These are phyloP conservation scores for Zophobas atratus DNA, from an alignment of 1,140 invertebrate species.

Conservation along the genomic window DNA sequence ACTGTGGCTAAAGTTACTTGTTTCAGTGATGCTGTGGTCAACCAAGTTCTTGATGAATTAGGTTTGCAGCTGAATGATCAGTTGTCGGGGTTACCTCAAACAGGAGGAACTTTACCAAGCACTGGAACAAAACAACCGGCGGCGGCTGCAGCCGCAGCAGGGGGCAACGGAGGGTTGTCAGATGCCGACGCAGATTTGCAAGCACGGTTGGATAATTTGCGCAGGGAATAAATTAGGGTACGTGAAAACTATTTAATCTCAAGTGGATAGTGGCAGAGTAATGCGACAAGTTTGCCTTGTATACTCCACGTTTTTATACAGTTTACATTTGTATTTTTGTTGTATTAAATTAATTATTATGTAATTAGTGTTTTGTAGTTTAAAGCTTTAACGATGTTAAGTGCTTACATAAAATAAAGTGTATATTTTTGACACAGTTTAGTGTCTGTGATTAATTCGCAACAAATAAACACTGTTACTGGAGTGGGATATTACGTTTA, in stretches of 20 bases:
- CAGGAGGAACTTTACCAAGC: constrained; percentile 75
- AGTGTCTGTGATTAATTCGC: background rate
- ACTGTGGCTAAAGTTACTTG: constrained; percentile 26
- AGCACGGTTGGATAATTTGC: constrained; percentile 93
- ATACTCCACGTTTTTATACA: background rate
- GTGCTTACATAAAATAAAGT: constrained; percentile 16
- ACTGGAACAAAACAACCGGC: constrained; percentile 69
- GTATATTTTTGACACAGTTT: constrained; percentile 27
- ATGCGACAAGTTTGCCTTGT: background rate
- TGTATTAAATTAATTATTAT: too few relatives aligned
- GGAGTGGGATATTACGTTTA: too few relatives aligned
- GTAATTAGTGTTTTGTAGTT: background rate
- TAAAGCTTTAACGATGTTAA: constrained; percentile 24
- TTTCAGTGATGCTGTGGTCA: constrained; percentile 88
- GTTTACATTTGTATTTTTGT: background rate
- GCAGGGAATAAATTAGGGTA: constrained; percentile 81
- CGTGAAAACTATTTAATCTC: background rate
- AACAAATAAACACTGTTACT: background rate
- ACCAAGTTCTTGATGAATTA: constrained; percentile 96
- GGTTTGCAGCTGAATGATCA: constrained; percentile 95
- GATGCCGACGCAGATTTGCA: constrained; percentile 97
- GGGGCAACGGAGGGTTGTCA: constrained; percentile 73
- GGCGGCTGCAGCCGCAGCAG: constrained; percentile 72
- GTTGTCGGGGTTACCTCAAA: constrained; percentile 88
- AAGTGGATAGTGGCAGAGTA: background rate